Evolutionary conservation across 2,797 vertebrate species (phyloP), one percentile per base, ranked within the genome.

Genomic region (Sebastes glaucus): DNA sequence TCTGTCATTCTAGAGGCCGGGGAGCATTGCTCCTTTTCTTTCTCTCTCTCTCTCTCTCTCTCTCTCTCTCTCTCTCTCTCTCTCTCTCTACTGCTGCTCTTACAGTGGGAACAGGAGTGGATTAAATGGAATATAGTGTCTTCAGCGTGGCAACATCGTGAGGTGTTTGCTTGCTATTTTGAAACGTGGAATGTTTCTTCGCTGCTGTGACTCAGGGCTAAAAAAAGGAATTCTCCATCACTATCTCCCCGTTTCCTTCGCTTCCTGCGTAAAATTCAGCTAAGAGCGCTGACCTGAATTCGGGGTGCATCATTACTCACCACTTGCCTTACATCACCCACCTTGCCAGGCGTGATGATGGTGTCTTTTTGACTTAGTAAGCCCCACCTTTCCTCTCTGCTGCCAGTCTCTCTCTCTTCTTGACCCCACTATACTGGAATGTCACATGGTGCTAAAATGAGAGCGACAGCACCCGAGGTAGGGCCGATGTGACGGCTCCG

Each of bases 251-350:
- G 13, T 84, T 87, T 87, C 30, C 59, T 62, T 62, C 0, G 46
- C 80, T 90, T 80, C 63, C 72, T 76, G 85, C 16, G 25, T 83
- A 69, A 79, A 88, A 86, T 87, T 86, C 83, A 86, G 80, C 82
- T 72, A 81, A 86, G 85, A 88, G 87, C 83, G 56, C 84, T 93
- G 93, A 94, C 95, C 93, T 93, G 90, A 89, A 94, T 94, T 93
- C 81, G 65, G 77, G 66, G 78, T 82, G 82, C 80, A 83, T 89
- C 87, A 81, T 89, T 93, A 93, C 89, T 93, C 91, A 94, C 86
- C 59, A 61, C 82, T 88, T 77, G 70, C 77, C 74, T 93, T 88
- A 88, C 83, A 92, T 90, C 90, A 89, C 77, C 79, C 80, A 90
- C 90, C 86, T 90, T 91, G 80, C 82, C 82, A 57, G 84, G 85